phyloP scores from a whole-genome alignment of 2,888 invertebrate genomes.

The Torymus tubicola region DNA sequence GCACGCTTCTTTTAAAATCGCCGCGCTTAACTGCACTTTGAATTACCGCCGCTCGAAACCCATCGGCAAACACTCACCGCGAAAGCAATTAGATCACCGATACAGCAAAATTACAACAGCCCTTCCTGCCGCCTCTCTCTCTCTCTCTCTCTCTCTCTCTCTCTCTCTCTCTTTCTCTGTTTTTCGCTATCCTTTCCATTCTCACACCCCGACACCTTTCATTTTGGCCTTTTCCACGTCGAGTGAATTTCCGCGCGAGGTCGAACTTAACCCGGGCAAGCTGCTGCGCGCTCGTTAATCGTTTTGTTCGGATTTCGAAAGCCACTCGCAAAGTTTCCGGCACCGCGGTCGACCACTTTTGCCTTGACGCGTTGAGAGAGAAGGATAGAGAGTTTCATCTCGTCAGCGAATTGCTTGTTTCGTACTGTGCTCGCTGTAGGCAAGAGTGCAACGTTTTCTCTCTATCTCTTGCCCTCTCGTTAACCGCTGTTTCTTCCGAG shows the following conservation, averaged over 20 bases:
- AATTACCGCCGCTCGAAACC: too few species aligned
- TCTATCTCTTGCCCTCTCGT: too few species aligned
- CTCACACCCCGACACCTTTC: not conserved
- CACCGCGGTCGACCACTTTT: slow-evolving; percentile 32
- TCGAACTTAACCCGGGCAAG: slow-evolving; percentile 26
- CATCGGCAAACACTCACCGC: too few species aligned
- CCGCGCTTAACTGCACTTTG: too few species aligned
- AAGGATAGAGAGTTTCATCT: not conserved
- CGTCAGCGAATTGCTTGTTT: slow-evolving; percentile 40
- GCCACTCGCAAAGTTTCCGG: slow-evolving; percentile 52
- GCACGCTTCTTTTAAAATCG: too few species aligned
- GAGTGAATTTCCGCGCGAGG: slow-evolving; percentile 28
- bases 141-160: not conserved
- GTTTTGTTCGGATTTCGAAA: slow-evolving; percentile 58
- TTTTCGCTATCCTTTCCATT: slow-evolving; percentile 14
- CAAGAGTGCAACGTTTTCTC: not conserved
- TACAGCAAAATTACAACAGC: too few species aligned
- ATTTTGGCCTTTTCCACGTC: slow-evolving; percentile 3
- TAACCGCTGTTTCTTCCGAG: too few species aligned
- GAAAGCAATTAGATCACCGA: too few species aligned
- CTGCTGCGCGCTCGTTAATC: slow-evolving; percentile 58
- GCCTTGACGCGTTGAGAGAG: not conserved
- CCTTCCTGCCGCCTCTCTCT: not conserved
- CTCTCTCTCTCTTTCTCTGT: not conserved
- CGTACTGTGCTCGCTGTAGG: not conserved